Evolutionary conservation across 2,113 vertebrate species (phyloP).

Genomic region (Podarcis muralis): DNA sequence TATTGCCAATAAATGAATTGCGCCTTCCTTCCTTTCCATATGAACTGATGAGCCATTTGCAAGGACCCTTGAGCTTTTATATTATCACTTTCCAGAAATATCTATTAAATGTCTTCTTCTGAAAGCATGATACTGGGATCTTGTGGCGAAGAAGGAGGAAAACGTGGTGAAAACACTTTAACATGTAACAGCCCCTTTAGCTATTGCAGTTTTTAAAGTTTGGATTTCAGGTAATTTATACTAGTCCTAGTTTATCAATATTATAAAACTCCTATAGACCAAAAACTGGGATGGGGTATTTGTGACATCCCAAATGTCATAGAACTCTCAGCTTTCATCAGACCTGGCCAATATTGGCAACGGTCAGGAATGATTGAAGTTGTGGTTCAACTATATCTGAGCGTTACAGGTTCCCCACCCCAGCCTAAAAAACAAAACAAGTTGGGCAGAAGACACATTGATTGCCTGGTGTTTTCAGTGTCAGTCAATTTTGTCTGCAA

Average conservation of each 20-base stretch:
- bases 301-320: not conserved
- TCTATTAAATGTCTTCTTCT: conserved; percentile 65
- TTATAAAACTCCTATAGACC: conserved; percentile 30
- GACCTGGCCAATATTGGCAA: not conserved
- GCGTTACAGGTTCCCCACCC: not conserved
- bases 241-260: conserved; percentile 51
- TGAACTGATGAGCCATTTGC: conserved; percentile 57
- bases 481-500: conserved; percentile 41
- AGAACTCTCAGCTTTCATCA: not conserved
- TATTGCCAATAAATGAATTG: conserved; percentile 65
- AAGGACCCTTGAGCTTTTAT: conserved; percentile 60
- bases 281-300: conserved; percentile 6
- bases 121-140: conserved; percentile 51
- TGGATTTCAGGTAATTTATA: conserved; percentile 47
- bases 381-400: not conserved
- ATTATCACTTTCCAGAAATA: conserved; percentile 67
- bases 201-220: conserved; percentile 27
- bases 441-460: conserved; percentile 38
- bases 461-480: conserved; percentile 47
- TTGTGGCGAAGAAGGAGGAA: conserved; percentile 41
- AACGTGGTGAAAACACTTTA: conserved; percentile 42
- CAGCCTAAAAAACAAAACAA: conserved; percentile 33
- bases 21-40: conserved; percentile 58
- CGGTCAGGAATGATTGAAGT: not conserved
- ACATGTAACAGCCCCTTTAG: conserved; percentile 56